phyloP scores from a whole-genome alignment of 1,140 invertebrate species.

The Cydia strobilella region DNA sequence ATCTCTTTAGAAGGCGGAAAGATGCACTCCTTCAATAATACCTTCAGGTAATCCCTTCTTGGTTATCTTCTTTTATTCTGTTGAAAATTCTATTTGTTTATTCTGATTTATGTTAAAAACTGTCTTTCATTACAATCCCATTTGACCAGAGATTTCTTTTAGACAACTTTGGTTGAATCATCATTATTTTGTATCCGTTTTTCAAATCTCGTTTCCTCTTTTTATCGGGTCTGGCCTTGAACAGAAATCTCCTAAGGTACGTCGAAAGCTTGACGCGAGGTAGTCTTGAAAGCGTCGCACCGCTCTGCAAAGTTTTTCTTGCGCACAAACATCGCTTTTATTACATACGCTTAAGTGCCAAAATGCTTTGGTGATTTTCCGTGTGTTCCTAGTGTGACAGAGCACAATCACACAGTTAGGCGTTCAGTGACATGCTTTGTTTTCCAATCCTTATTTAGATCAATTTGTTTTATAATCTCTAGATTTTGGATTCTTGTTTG shows the following conservation, averaged over 20 bases:
- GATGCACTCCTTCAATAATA: conserved; percentile 89
- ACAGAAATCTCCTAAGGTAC: conserved; percentile 78
- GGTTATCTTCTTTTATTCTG: conserved; percentile 5
- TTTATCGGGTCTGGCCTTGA: conserved; percentile 72
- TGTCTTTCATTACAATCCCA: conserved; percentile 12
- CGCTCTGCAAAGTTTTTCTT: conserved; percentile 51
- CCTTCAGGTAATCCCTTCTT: conserved; percentile 86
- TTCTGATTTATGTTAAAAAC: background rate
- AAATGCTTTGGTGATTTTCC: conserved; percentile 50
- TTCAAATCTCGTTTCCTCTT: conserved; percentile 70
- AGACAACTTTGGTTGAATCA: conserved; percentile 8
- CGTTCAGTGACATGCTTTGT: conserved; percentile 58
- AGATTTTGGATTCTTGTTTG: conserved; percentile 25
- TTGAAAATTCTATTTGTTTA: conserved; percentile 5
- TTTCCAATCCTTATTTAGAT: conserved; percentile 32
- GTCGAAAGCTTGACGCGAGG: conserved; percentile 64
- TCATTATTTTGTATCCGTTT: conserved; percentile 41
- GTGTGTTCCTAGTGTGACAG: conserved; percentile 55
- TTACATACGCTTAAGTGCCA: conserved; percentile 53
- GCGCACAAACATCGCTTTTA: conserved; percentile 65
- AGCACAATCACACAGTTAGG: conserved; percentile 56
- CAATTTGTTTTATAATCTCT: conserved; percentile 29
- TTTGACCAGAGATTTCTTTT: conserved; percentile 5
- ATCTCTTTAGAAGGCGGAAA: conserved; percentile 87
- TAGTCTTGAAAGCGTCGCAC: conserved; percentile 51